phyloP scores from a whole-genome alignment of 2,113 vertebrate species.

The Thamnophis sirtalis region DNA sequence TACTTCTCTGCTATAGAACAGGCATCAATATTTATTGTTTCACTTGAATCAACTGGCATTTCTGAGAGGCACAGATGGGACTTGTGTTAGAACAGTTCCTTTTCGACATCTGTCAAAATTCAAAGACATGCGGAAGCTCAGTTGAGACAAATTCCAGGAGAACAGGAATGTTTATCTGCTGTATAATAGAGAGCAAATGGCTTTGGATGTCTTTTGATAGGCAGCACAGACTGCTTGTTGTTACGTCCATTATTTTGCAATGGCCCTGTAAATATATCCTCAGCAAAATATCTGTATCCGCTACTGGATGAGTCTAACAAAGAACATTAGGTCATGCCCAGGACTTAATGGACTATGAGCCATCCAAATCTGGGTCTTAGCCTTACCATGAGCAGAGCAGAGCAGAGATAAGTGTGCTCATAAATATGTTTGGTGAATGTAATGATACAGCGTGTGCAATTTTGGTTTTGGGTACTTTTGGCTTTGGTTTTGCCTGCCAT shows the following conservation, averaged over 20 bases:
- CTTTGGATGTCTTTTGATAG: not conserved
- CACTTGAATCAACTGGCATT: constrained; percentile 6
- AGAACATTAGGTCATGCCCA: not conserved
- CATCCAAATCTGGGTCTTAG: not conserved
- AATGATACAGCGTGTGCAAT: not conserved
- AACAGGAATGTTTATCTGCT: not conserved
- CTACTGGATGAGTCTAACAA: not conserved
- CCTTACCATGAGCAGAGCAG: not conserved
- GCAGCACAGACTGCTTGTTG: not conserved
- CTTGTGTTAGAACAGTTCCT: constrained; percentile 11
- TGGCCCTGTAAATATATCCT: not conserved
- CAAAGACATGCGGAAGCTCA: constrained; percentile 13
- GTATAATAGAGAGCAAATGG: not conserved
- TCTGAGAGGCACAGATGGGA: constrained; percentile 30
- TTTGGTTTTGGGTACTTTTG: not conserved
- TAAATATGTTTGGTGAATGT: not conserved
- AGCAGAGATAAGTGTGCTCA: not conserved
- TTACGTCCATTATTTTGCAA: not conserved
- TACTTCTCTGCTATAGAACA: not conserved
- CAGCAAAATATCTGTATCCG: not conserved
- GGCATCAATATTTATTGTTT: not conserved
- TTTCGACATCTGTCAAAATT: not conserved
- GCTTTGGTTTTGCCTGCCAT: not conserved
- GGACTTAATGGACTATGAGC: not conserved
- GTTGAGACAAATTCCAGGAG: not conserved